Evolutionary conservation across 2,113 vertebrate genomes (phyloP).

Genomic region (Tragelaphus strepsiceros): DNA sequence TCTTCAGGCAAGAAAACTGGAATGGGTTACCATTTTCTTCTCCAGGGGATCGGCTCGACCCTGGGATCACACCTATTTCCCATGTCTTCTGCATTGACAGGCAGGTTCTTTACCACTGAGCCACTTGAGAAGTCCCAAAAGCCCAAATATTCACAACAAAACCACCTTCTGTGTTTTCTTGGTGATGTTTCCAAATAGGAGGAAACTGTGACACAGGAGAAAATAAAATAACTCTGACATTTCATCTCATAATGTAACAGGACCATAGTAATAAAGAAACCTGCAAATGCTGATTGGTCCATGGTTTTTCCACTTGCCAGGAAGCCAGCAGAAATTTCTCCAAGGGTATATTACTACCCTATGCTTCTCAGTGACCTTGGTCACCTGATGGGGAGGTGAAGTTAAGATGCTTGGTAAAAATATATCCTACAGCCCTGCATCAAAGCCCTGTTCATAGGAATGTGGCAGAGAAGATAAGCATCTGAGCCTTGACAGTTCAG

Average conservation of each 20-base stretch:
- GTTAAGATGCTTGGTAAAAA: neutral
- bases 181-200: neutral
- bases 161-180: neutral
- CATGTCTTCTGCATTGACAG: neutral
- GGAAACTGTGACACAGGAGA: neutral
- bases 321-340: neutral
- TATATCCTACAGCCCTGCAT: neutral
- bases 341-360: neutral
- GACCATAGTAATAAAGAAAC: neutral
- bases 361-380: neutral
- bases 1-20: neutral
- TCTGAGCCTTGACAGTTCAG: neutral
- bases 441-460: neutral
- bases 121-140: neutral
- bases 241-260: neutral
- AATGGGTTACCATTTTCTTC: neutral
- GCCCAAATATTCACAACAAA: neutral
- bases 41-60: neutral
- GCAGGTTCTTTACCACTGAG: neutral
- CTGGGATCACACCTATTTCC: neutral
- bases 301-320: neutral
- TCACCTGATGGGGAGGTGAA: neutral
- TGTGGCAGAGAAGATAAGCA: neutral
- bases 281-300: neutral
- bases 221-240: conserved; percentile 4